phyloP scores from a whole-genome alignment of 1,140 invertebrate species.

The Trypoxylus dichotomus region DNA sequence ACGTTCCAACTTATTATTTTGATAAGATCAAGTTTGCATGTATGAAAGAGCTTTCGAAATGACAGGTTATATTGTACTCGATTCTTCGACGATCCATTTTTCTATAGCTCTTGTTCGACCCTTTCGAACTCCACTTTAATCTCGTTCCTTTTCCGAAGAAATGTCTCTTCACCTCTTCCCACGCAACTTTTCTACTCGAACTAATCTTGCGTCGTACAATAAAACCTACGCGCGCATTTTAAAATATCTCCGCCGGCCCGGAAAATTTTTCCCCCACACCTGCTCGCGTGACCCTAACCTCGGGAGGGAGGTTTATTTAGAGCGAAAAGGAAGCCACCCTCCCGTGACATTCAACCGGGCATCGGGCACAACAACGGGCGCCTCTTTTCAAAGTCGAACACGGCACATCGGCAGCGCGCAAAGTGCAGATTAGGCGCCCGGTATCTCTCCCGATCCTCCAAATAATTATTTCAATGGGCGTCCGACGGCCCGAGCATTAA shows the following conservation, averaged over 20 bases:
- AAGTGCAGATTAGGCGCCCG: background rate
- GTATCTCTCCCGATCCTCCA: background rate
- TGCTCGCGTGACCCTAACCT: too few species aligned
- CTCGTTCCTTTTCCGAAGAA: too few species aligned
- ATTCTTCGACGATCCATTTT: too few species aligned
- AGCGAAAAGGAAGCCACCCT: background rate
- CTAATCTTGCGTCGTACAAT: background rate
- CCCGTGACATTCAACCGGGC: background rate
- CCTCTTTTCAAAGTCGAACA: background rate
- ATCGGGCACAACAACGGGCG: background rate
- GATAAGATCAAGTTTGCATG: too few species aligned
- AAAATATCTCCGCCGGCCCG: background rate
- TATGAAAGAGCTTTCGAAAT: too few species aligned
- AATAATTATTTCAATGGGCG: constrained; percentile 3
- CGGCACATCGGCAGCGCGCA: background rate
- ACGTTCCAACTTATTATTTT: too few species aligned
- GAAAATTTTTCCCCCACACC: background rate
- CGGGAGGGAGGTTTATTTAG: background rate
- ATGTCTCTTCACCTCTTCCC: background rate
- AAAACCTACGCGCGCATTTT: background rate
- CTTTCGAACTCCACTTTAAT: too few species aligned
- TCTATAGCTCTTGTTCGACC: too few species aligned
- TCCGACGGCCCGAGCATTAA: background rate
- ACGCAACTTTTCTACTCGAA: background rate
- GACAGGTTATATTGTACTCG: too few species aligned